phyloP scores from a whole-genome alignment of 2,113 vertebrate species.

The Smithornis capensis region DNA sequence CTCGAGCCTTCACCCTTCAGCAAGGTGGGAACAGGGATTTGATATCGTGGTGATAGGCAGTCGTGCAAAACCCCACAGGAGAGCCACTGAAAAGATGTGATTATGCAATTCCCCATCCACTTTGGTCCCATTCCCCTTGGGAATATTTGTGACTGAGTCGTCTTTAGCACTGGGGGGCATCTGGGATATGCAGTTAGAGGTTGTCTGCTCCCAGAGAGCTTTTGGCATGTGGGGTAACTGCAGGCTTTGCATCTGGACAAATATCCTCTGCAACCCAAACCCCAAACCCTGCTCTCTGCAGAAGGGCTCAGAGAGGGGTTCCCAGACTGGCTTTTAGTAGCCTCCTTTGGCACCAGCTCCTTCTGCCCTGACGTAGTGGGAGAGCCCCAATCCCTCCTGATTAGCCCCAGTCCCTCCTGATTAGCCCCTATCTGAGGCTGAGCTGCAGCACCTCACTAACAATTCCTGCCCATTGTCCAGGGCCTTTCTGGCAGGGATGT shows the following conservation, averaged over 20 bases:
- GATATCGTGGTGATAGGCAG: neutral
- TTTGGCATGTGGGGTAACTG: neutral
- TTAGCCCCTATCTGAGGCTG: neutral
- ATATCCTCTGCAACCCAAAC: neutral
- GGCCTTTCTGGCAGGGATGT: neutral
- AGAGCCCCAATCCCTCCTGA: neutral
- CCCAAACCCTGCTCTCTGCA: too few relatives aligned
- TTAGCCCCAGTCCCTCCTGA: neutral
- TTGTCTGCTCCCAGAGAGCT: neutral
- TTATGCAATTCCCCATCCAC: accelerated
- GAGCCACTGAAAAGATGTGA: neutral
- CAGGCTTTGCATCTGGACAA: neutral
- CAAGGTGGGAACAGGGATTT: neutral
- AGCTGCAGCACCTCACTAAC: neutral
- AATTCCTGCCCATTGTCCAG: neutral
- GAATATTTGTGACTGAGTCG: neutral
- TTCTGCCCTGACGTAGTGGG: accelerated
- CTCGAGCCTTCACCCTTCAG: neutral
- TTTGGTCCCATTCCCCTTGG: neutral
- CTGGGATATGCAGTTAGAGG: neutral
- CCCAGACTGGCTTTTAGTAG: neutral
- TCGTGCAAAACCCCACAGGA: neutral
- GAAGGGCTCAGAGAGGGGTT: neutral
- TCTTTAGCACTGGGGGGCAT: too few relatives aligned
- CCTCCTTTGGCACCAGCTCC: accelerated